These are phyloP conservation scores for Stenurella melanura DNA, from an alignment of 2,888 invertebrate species.

Conservation along the genomic window DNA sequence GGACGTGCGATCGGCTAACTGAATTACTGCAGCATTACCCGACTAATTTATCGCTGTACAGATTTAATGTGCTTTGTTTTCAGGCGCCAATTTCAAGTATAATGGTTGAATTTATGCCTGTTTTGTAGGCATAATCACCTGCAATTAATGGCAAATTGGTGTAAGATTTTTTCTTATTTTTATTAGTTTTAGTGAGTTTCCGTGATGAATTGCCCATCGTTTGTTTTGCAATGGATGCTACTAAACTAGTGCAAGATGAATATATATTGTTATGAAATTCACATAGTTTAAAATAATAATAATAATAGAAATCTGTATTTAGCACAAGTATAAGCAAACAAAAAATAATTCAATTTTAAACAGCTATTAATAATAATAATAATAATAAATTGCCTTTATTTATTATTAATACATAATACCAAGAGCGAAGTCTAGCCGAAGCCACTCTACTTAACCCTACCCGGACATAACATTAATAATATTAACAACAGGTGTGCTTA, in stretches of 20 bases:
- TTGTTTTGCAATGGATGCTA: background rate
- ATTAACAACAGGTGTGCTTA: too few relatives aligned
- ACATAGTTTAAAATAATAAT: too few relatives aligned
- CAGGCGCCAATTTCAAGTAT: slow-evolving; percentile 67
- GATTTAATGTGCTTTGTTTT: slow-evolving; percentile 69
- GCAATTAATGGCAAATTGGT: slow-evolving; percentile 46
- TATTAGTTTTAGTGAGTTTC: slow-evolving; percentile 38
- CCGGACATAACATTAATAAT: too few relatives aligned
- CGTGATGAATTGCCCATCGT: slow-evolving; percentile 21
- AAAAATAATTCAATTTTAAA: too few relatives aligned
- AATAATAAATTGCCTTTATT: too few relatives aligned
- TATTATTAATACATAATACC: too few relatives aligned
- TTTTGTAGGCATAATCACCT: slow-evolving; percentile 63
- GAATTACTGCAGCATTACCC: slow-evolving; percentile 70
- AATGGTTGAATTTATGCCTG: slow-evolving; percentile 66
- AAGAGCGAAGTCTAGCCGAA: too few relatives aligned
- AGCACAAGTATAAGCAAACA: too few relatives aligned
- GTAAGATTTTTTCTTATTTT: slow-evolving; percentile 49
- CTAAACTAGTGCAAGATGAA: background rate
- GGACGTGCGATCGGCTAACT: slow-evolving; percentile 70
- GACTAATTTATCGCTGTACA: slow-evolving; percentile 69
- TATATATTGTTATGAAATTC: too few relatives aligned
- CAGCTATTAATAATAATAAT: too few relatives aligned
- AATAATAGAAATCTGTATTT: too few relatives aligned
- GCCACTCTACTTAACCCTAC: too few relatives aligned